A percentile compares a stretch with the other conserved stretches of the same genome.
Evolutionary conservation across 1,140 invertebrate species (phyloP).

Genomic region (Drosophila sulfurigaster): DNA sequence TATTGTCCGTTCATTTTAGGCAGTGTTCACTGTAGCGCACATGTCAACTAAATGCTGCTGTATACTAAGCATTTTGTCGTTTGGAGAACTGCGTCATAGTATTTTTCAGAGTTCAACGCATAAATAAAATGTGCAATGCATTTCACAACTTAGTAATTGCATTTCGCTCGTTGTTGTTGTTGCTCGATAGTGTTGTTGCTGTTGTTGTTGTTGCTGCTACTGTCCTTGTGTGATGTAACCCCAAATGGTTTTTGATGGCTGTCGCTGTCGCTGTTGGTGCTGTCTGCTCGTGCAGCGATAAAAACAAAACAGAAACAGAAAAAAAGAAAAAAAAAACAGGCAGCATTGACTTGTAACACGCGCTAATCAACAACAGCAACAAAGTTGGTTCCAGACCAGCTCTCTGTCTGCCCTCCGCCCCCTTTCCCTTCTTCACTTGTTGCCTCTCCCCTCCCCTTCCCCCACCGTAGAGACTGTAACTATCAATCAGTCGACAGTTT

Average conservation of each 20-base stretch:
- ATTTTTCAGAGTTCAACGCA: slow-evolving; percentile 31
- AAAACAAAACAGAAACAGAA: slow-evolving; percentile 25
- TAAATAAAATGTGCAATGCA: slow-evolving; percentile 50
- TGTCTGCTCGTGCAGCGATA: slow-evolving; percentile 70
- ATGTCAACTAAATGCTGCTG: background rate
- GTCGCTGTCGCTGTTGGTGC: slow-evolving; percentile 12
- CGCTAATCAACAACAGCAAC: slow-evolving; percentile 65
- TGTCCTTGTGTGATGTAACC: slow-evolving; percentile 71
- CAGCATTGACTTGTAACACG: slow-evolving; percentile 57
- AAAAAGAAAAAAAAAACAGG: background rate
- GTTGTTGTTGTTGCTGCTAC: slow-evolving; percentile 31
- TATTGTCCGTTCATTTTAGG: background rate
- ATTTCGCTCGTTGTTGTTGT: slow-evolving; percentile 33
- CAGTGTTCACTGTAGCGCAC: slow-evolving; percentile 12
- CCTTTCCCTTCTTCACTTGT: background rate
- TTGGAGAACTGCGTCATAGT: background rate
- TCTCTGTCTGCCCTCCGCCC: background rate
- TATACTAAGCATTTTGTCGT: background rate
- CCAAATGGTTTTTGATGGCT: slow-evolving; percentile 61
- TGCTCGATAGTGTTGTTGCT: background rate
- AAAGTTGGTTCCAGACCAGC: slow-evolving; percentile 22
- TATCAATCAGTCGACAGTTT: slow-evolving; percentile 70
- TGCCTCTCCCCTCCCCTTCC: background rate
- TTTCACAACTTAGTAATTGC: slow-evolving; percentile 60
- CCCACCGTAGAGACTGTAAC: slow-evolving; percentile 18